A percentile compares a stretch with the other conserved stretches of the same genome.
phyloP scores from a whole-genome alignment of 2,888 invertebrate genomes.

The Aricia artaxerxes region DNA sequence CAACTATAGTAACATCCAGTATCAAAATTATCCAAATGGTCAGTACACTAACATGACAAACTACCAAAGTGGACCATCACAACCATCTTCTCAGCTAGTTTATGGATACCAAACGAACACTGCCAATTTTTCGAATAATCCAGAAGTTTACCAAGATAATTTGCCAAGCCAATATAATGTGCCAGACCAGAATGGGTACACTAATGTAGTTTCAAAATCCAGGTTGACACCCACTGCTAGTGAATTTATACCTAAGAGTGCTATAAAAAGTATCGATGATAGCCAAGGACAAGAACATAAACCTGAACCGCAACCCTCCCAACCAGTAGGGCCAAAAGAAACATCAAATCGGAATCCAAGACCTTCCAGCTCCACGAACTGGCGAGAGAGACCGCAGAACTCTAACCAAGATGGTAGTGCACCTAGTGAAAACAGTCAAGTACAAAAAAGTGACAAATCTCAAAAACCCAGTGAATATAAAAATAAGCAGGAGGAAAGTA shows the following conservation, averaged over 20 bases:
- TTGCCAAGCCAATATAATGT: conserved; percentile 52
- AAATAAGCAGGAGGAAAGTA: conserved; percentile 45
- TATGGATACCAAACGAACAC: conserved; percentile 54
- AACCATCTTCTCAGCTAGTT: conserved; percentile 55
- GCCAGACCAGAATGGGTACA: conserved; percentile 50
- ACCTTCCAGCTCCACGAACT: conserved; percentile 57
- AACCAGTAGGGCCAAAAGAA: conserved; percentile 40
- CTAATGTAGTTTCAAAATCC: conserved; percentile 68
- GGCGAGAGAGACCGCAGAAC: conserved; percentile 63
- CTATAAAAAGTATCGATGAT: conserved; percentile 49
- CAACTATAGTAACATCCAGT: conserved; percentile 58
- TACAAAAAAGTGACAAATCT: conserved; percentile 49
- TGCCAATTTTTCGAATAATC: conserved; percentile 49
- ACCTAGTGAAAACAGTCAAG: conserved; percentile 36
- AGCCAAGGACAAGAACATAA: conserved; percentile 42
- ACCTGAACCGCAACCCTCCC: conserved; percentile 43
- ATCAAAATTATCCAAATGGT: conserved; percentile 57
- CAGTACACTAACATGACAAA: conserved; percentile 51
- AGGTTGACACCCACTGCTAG: conserved; percentile 79
- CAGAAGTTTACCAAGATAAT: conserved; percentile 51
- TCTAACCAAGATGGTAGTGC: conserved; percentile 48
- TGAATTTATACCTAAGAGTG: conserved; percentile 79
- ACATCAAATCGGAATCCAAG: conserved; percentile 49
- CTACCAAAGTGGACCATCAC: conserved; percentile 61
- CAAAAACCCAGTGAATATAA: conserved; percentile 49